Base-by-base conservation (phyloP, 2,113 vertebrate genomes). In the Barnardius zonarius region DNA sequence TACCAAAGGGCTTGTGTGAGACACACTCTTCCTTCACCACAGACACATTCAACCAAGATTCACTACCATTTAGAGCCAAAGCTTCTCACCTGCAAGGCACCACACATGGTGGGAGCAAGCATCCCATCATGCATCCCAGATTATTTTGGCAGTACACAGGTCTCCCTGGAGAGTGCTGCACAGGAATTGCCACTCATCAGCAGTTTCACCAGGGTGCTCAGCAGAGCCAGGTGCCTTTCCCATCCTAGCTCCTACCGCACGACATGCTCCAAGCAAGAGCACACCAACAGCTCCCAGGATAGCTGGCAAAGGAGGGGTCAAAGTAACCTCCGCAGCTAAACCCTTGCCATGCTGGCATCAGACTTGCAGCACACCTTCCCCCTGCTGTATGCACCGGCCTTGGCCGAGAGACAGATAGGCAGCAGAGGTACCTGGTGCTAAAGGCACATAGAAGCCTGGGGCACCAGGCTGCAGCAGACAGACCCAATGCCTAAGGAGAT, bases 201-300 rank as follows among this genome's bases (percentile, higher is more conserved):
- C 11, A 12, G 43, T 48, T 64, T 41, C 62, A 43, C 43, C 41
- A 81, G 39, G 20, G 28, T 1, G 2, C 46, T 95, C 35, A 76
- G 82, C 51, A 83, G 20, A 78, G 46, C 49, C 78, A 88, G 78
- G 35, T 0, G 0, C 76, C 72, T 64, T 87, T 72, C 67, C 70
- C 49, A 63, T 49, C 10, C 75, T 2, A 0, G 11, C 16, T 92
- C 33, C 39, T 70, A 75, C 49, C 61, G 54, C 0, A 0, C 15
- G 15, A 76, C 55, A 41, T 0, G 1, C 15, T 90, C 37, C 69
- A 88, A 85, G 46, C 19, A 35, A 1, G 70, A 77, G 61, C 0
- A 0, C 68, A 83, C 27, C 17, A 51, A 52, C 49, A 84, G 35
- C 82, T 83, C 77, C 62, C 59, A 19, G 85, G 93, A 91, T 8